Evolutionary conservation across 2,797 vertebrate species (phyloP).

Genomic region (Melanotaenia boesemani): DNA sequence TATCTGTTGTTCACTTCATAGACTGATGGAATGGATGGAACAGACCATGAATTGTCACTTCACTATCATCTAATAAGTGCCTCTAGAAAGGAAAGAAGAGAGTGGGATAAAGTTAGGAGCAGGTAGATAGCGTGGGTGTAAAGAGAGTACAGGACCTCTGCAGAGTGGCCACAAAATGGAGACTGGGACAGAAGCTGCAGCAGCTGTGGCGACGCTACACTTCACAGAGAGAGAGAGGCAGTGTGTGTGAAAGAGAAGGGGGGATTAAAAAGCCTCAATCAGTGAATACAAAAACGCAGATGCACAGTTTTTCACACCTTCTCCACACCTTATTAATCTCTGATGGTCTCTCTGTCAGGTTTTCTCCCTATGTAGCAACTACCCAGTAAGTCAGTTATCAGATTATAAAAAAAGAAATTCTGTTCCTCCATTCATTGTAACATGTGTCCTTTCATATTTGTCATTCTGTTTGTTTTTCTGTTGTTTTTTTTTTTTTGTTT

Average conservation of each 20-base stretch:
- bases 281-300: constrained; percentile 64
- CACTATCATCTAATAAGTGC: constrained; percentile 64
- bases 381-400: constrained; percentile 31
- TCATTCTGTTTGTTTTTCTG: not conserved
- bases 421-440: not conserved
- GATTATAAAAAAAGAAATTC: constrained; percentile 6
- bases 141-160: constrained; percentile 51
- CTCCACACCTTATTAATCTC: constrained; percentile 17
- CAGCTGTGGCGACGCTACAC: constrained; percentile 73
- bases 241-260: constrained; percentile 49
- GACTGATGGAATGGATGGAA: constrained; percentile 66
- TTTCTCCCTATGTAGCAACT: constrained; percentile 27
- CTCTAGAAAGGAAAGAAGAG: constrained; percentile 33
- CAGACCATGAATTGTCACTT: constrained; percentile 70
- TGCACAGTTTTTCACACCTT: constrained; percentile 37
- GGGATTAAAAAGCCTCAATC: constrained; percentile 69
- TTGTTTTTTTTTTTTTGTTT: too few species aligned
- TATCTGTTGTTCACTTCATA: constrained; percentile 65
- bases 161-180: constrained; percentile 81
- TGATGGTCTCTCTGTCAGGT: constrained; percentile 17
- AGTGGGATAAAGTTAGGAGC: constrained; percentile 54
- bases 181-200: constrained; percentile 75
- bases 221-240: constrained; percentile 37
- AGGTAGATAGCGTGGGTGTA: constrained; percentile 32
- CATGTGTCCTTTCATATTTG: not conserved